phyloP scores from a whole-genome alignment of 92 coral and sea anemone species.

The Muricea muricata region DNA sequence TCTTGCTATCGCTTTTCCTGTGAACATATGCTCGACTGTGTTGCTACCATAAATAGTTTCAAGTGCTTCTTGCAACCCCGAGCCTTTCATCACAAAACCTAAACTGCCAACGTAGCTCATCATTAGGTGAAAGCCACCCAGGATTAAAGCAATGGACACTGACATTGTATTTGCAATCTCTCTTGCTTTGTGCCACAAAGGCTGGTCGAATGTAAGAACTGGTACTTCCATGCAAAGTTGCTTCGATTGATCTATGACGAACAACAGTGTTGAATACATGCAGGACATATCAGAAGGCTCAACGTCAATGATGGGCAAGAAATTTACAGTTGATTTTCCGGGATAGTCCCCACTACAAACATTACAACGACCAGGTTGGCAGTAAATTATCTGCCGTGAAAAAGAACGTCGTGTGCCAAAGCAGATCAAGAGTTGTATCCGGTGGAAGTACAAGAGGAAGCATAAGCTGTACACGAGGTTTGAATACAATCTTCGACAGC shows the following conservation, averaged over 20 bases:
- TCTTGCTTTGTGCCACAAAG: constrained; percentile 57
- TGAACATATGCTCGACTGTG: constrained; percentile 20
- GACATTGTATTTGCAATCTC: constrained; percentile 11
- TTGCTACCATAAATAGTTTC: constrained; percentile 32
- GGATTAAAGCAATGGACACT: background rate
- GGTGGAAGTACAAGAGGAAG: background rate
- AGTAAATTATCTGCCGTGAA: constrained; percentile 58
- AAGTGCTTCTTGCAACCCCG: constrained; percentile 37
- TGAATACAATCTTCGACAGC: background rate
- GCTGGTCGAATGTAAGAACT: constrained; percentile 59
- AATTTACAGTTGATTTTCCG: constrained; percentile 51
- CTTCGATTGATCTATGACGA: constrained; percentile 45
- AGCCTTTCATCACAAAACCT: constrained; percentile 46
- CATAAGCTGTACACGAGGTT: background rate
- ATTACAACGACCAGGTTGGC: constrained; percentile 68
- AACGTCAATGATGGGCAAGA: constrained; percentile 69
- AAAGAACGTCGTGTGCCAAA: constrained; percentile 66
- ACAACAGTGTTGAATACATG: constrained; percentile 50
- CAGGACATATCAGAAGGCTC: constrained; percentile 55
- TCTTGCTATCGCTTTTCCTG: constrained; percentile 11
- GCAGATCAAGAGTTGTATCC: constrained; percentile 3
- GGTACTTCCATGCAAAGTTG: background rate
- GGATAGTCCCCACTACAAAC: constrained; percentile 23
- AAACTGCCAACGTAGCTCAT: constrained; percentile 51
- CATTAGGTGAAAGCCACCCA: constrained; percentile 38